These are phyloP conservation scores for Halcyon senegalensis DNA, from an alignment of 2,113 vertebrate genomes.

Conservation along the genomic window DNA sequence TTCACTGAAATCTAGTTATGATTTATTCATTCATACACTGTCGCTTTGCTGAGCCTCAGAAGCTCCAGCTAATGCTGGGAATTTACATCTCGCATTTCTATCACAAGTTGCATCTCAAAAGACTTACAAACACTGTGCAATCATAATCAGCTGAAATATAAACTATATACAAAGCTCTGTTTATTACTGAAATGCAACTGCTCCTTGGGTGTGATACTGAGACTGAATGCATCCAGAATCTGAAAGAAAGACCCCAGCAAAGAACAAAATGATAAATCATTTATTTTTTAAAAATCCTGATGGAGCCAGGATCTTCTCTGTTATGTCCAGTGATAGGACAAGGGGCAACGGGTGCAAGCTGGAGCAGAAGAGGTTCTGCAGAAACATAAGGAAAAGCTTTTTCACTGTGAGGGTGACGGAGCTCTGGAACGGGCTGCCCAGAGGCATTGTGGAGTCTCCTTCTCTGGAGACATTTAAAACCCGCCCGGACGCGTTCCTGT, in stretches of 20 bases:
- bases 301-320: no score
- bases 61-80: constrained; percentile 1
- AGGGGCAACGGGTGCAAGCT: no score
- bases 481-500: no score
- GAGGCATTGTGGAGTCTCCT: no score
- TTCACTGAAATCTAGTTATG: constrained; percentile 34
- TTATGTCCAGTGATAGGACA: no score
- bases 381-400: no score
- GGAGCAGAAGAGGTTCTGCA: no score
- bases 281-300: no score
- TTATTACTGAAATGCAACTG: neutral
- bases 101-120: constrained; percentile 12
- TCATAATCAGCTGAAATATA: constrained; percentile 42
- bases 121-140: constrained; percentile 4
- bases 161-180: neutral
- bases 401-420: no score
- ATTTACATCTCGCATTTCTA: constrained; percentile 3
- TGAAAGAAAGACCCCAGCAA: neutral
- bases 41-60: constrained; percentile 35
- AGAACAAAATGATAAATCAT: neutral
- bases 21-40: constrained; percentile 49
- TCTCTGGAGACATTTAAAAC: no score
- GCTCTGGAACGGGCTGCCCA: no score
- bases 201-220: neutral
- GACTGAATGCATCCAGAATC: neutral